phyloP scores from a whole-genome alignment of 2,797 vertebrate species.

The Protosalanx chinensis region DNA sequence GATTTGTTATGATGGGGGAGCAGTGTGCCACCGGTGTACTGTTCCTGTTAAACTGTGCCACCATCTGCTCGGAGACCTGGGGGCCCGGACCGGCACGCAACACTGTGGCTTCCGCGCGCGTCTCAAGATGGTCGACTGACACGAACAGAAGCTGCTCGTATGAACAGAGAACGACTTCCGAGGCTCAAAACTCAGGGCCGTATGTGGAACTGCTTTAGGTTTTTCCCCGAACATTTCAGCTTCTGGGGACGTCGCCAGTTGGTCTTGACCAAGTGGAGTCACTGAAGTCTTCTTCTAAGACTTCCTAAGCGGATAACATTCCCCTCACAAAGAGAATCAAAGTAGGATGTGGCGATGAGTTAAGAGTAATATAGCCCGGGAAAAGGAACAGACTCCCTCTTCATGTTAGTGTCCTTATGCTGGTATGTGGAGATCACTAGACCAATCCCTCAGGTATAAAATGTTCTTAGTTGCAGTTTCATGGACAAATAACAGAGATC shows the following conservation, averaged over 20 bases:
- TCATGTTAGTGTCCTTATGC: slow-evolving; percentile 66
- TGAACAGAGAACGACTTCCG: slow-evolving; percentile 33
- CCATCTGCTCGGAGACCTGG: slow-evolving; percentile 68
- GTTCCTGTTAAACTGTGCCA: slow-evolving; percentile 62
- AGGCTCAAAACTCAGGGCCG: slow-evolving; percentile 38
- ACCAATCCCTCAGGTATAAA: slow-evolving; percentile 66
- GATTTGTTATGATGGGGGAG: slow-evolving; percentile 53
- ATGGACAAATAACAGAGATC: slow-evolving; percentile 78
- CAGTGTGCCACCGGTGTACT: slow-evolving; percentile 42
- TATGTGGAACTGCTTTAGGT: slow-evolving; percentile 55
- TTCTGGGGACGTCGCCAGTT: slow-evolving; percentile 41
- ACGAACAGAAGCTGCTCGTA: slow-evolving; percentile 36
- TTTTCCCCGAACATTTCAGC: slow-evolving; percentile 51
- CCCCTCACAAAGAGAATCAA: slow-evolving; percentile 55
- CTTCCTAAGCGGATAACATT: slow-evolving; percentile 44
- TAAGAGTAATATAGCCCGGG: slow-evolving; percentile 60
- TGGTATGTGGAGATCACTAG: slow-evolving; percentile 62
- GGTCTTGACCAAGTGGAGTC: slow-evolving; percentile 41
- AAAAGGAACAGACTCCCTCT: slow-evolving; percentile 54
- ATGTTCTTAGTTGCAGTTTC: slow-evolving; percentile 77
- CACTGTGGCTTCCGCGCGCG: slow-evolving; percentile 53
- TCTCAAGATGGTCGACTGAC: slow-evolving; percentile 53
- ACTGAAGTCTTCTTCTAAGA: slow-evolving; percentile 45
- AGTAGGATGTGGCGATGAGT: slow-evolving; percentile 52
- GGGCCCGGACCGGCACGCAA: slow-evolving; percentile 52